Base-by-base conservation (phyloP, 2,797 vertebrate species). In the Mus spretus region DNA sequence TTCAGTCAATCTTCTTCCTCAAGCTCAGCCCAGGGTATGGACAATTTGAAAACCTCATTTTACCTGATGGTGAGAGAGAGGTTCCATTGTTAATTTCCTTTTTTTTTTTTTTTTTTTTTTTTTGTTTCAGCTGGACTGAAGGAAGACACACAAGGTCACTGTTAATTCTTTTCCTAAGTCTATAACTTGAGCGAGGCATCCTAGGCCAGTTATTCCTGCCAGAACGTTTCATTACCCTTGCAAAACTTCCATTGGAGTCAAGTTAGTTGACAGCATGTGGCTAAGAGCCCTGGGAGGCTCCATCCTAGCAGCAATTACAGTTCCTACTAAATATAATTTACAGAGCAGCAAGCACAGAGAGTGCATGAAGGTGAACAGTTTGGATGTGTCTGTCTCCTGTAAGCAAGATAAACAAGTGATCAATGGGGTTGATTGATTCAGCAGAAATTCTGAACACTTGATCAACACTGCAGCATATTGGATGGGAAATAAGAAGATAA, bases 311-410 rank as follows among this genome's bases (percentile, higher is more conserved):
- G 59, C 70, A 92, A 77, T 34, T 94, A 91, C 84, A 94, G 22
- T 34, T 94, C 63, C 91, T 75, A 63, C 95, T 96, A 90, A 95
- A 97, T 97, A 70, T 91, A 89, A 88, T 93, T 44, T 89, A 94
- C 57, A 95, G 80, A 94, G 79, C 40, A 85, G 87, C 31, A 17
- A n/a, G n/a, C 1, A 14, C 4, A 86, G 24, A 86, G 22, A 4
- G 7, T 34, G 82, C 59, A 14, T 67, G 85, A 91, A 96, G 65
- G 74, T 70, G 90, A 86, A 53, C 44, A 83, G 82, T 74, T 96
- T 26, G 26, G 93, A 40, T 50, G 34, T 65, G 50, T n/a, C 67
- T 96, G 63, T 50, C 92, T 96, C 44, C 10, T 55, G 19, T 8
- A 84, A 86, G 55, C 87, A 96, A 84, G 34, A 79, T 67, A 97